Base-by-base conservation (phyloP, 2,797 vertebrate genomes). In the Oreortyx pictus region DNA sequence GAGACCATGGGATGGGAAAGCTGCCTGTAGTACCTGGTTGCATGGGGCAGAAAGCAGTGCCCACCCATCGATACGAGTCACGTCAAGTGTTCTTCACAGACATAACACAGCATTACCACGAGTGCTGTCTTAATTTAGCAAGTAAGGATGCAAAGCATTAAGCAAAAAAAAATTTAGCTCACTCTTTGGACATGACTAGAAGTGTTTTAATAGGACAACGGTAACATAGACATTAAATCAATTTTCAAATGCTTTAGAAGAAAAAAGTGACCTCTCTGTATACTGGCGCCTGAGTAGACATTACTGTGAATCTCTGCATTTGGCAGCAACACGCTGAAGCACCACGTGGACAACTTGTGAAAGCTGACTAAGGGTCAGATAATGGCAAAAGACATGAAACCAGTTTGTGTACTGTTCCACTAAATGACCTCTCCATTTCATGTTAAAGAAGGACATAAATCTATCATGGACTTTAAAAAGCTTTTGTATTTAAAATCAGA, bases 141-240 rank as follows among this genome's bases (percentile, higher is more conserved):
- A 46, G 65, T 47, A 80, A 71, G 59, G 17, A n/a, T 23, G 25
- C 37, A 76, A 76, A 72, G 31, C 19, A 54, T 67, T 57, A 76
- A 68, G 82, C n/a, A n/a, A 19, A 70, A 74, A 70, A 70, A 82
- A 41, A 18, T 35, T 89, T 60, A 87, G 31, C 47, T 71, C 43
- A 5, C 67, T 80, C 70, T 29, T 78, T 16, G 65, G 35, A 59
- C 85, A 75, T 15, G 62, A 47, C 24, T 2, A 73, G 6, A 43
- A 59, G 22, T 17, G 6, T 66, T 92, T 57, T 47, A 41, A 57
- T 7, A 66, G 52, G 70, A 52, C 66, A 62, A 44, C 61, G 75
- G 72, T 29, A 44, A 66, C 61, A 41, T n/a, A 60, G 50, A 70
- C 20, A 74, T 25, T 37, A 37, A 66, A 35, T 11, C 1, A 0